phyloP scores from a whole-genome alignment of 2,113 vertebrate species.

The Pelvicachromis taeniatus region DNA sequence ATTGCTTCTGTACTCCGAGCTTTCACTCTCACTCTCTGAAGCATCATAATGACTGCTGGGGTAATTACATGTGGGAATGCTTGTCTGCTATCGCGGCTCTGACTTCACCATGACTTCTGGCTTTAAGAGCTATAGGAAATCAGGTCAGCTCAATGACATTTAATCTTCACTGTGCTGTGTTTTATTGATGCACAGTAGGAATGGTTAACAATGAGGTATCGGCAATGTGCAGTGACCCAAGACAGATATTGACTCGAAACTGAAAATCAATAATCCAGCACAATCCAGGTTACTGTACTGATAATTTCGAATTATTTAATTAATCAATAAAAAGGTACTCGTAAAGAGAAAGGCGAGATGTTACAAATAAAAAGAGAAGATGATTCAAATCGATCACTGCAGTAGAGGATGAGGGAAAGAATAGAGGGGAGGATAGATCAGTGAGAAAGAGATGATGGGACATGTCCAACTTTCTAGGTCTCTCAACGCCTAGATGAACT shows the following conservation, averaged over 20 bases:
- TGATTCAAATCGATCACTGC: constrained; percentile 5
- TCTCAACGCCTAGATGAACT: constrained; percentile 70
- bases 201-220: constrained; percentile 14
- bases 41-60: constrained; percentile 39
- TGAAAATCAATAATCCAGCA: neutral
- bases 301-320: neutral
- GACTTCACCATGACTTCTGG: constrained; percentile 2
- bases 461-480: constrained; percentile 57
- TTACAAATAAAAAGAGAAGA: neutral
- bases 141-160: constrained; percentile 19
- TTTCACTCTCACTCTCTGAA: constrained; percentile 43
- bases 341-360: neutral
- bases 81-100: neutral
- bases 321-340: neutral
- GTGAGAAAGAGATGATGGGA: constrained; percentile 29
- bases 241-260: neutral
- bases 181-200: constrained; percentile 6
- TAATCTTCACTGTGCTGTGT: neutral
- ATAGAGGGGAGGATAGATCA: constrained; percentile 5
- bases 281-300: neutral
- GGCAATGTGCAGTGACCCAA: neutral
- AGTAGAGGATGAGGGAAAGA: neutral
- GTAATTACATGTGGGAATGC: constrained; percentile 46
- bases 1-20: constrained; percentile 41
- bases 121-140: constrained; percentile 4